Evolutionary conservation across 53 echinoderm and acorn worm species (phyloP).

Genomic region (Actinopyga echinites): DNA sequence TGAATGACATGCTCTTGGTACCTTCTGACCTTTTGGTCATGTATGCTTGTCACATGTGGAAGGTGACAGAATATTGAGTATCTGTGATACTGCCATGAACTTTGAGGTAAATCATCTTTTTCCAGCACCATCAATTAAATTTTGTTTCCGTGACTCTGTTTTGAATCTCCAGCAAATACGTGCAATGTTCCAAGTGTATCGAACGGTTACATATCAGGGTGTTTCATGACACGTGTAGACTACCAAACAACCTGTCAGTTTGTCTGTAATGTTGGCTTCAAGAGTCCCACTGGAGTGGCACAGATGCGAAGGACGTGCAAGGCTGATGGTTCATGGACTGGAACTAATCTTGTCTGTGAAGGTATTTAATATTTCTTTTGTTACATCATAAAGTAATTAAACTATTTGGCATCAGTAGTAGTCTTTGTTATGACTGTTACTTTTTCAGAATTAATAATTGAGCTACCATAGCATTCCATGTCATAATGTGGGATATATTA

Average conservation of each 20-base stretch:
- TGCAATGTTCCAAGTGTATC: conserved; percentile 54
- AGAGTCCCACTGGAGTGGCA: conserved; percentile 30
- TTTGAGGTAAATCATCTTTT: too few relatives aligned
- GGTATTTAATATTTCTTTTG: conserved; percentile 30
- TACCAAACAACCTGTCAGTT: conserved; percentile 73
- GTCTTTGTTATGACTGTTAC: too few relatives aligned
- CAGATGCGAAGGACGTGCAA: conserved; percentile 58
- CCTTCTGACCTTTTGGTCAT: too few relatives aligned
- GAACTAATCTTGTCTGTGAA: conserved; percentile 51
- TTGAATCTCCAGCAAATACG: conserved; percentile 49
- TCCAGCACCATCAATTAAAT: too few relatives aligned
- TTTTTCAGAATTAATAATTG: too few relatives aligned
- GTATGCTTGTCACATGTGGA: too few relatives aligned
- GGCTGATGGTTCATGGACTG: conserved; percentile 75
- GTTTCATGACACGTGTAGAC: conserved; percentile 41
- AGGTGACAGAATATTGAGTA: too few relatives aligned
- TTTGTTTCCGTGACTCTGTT: background rate
- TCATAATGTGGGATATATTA: too few relatives aligned
- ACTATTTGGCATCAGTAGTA: too few relatives aligned
- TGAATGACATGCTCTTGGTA: too few relatives aligned
- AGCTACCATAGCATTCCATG: too few relatives aligned
- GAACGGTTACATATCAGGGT: conserved; percentile 66
- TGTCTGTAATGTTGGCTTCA: conserved; percentile 68
- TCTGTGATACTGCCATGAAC: too few relatives aligned
- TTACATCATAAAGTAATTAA: background rate